A percentile compares a stretch with the other conserved stretches of the same genome.
These are phyloP conservation scores for Drosophila testacea DNA, from an alignment of 2,888 invertebrate genomes.

Conservation along the genomic window DNA sequence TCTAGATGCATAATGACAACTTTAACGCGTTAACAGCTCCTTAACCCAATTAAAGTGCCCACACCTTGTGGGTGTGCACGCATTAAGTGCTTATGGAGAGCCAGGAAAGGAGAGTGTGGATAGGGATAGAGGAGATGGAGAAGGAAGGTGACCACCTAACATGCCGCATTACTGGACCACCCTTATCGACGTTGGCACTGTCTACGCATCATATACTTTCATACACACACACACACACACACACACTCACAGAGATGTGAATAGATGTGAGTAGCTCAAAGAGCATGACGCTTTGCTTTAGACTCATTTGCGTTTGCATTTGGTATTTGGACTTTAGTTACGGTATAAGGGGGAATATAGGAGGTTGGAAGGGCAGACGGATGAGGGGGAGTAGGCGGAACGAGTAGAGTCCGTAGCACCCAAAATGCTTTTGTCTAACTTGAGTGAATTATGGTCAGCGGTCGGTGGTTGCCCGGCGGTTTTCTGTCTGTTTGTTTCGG, in stretches of 20 bases:
- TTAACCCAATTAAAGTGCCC: slow-evolving; percentile 72
- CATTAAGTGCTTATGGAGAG: slow-evolving; percentile 62
- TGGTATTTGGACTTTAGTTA: slow-evolving; percentile 67
- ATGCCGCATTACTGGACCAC: slow-evolving; percentile 56
- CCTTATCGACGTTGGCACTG: slow-evolving; percentile 58
- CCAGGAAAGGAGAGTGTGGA: not conserved
- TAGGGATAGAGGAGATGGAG: not conserved
- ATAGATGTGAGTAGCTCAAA: slow-evolving; percentile 49
- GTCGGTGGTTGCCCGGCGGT: slow-evolving; percentile 28
- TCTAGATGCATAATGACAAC: slow-evolving; percentile 68
- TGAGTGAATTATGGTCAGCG: slow-evolving; percentile 79
- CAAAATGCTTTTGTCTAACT: slow-evolving; percentile 78
- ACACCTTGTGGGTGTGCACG: slow-evolving; percentile 56
- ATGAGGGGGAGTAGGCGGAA: slow-evolving; percentile 18
- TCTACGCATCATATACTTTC: slow-evolving; percentile 47
- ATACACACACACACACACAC: slow-evolving; percentile 18
- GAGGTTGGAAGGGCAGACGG: not conserved
- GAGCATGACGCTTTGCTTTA: slow-evolving; percentile 72
- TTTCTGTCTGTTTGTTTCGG: slow-evolving; percentile 66
- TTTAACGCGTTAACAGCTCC: slow-evolving; percentile 75
- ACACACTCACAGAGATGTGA: not conserved
- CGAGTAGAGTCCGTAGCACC: slow-evolving; percentile 19
- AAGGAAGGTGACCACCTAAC: slow-evolving; percentile 42
- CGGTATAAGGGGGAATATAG: slow-evolving; percentile 22
- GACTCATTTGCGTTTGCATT: slow-evolving; percentile 75